Percentiles rank a stretch among this genome's conserved stretches.
These are phyloP conservation scores for Notolabrus celidotus DNA, from an alignment of 2,797 vertebrate genomes.

Conservation along the genomic window DNA sequence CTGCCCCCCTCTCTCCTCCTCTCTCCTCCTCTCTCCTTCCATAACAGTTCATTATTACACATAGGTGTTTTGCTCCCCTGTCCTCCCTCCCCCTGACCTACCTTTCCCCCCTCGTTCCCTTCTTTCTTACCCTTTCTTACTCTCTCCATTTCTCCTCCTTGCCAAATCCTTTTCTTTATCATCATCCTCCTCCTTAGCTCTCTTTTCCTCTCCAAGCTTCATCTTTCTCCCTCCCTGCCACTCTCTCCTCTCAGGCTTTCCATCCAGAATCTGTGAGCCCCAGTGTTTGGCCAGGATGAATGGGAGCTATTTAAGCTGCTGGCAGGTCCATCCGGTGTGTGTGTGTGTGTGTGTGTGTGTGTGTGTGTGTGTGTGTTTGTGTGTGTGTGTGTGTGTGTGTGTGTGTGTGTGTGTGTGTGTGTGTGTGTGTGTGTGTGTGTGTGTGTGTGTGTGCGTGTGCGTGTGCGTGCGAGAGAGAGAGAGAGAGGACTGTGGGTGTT, in stretches of 20 bases:
- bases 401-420: conserved; percentile 31
- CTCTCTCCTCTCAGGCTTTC: conserved; percentile 40
- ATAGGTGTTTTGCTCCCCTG: conserved; percentile 27
- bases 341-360: conserved; percentile 29
- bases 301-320: conserved; percentile 77
- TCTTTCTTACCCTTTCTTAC: not conserved
- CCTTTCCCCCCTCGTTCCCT: conserved; percentile 2
- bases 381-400: conserved; percentile 48
- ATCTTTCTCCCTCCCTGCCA: conserved; percentile 8
- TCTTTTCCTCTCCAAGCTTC: conserved; percentile 32
- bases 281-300: conserved; percentile 74
- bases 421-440: conserved; percentile 32
- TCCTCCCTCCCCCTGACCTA: conserved; percentile 18
- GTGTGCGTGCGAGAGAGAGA: conserved; percentile 21
- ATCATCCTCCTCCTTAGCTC: conserved; percentile 34
- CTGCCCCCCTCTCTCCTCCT: conserved; percentile 32
- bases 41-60: conserved; percentile 44
- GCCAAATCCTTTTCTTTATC: conserved; percentile 43
- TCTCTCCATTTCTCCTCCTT: not conserved
- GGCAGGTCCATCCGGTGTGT: conserved; percentile 65
- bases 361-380: conserved; percentile 23
- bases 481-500: conserved; percentile 42
- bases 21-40: conserved; percentile 40
- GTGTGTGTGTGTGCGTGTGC: conserved; percentile 25
- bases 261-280: conserved; percentile 55